Evolutionary conservation across 2,888 invertebrate species (phyloP), one percentile per base, ranked within the genome.

Genomic region (Zele albiditarsus): DNA sequence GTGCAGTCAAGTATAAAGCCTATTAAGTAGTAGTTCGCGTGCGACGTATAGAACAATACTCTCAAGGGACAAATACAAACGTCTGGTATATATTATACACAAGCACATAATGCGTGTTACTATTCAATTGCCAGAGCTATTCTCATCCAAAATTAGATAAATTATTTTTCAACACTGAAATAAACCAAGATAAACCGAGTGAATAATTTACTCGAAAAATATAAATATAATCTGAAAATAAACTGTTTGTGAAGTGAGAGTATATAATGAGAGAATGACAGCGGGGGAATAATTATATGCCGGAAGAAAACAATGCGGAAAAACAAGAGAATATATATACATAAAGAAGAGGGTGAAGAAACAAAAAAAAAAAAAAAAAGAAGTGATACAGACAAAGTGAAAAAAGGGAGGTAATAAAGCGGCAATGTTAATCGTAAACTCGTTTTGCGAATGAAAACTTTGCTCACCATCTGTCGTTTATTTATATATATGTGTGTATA

Each of bases 341-440:
- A 65, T 14, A 23, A 20, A 65, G 12, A 38, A 23, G 31, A 33
- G 28, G 23, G n/a, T n/a, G 33, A 10, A 20, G 20, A 3, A 66
- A 46, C n/a, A 27, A 23, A 20, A 33, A 3, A 66, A 46, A 27
- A 27, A 23, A 27, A 12, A 2, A 8, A 38, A 46, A 46, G 6
- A 68, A 68, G 70, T 66, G 71, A 74, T 46, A 53, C 42, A 67
- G 49, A 71, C 53, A 69, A 42, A 66, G 25, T 25, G 60, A 28
- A 69, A 71, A 49, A 23, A 66, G 60, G 42, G 79, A 57, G 76
- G 77, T 79, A 81, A 80, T 79, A 81, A 80, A 81, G 76, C 75
- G 78, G 74, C 76, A 79, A 80, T 80, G 77, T 81, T 81, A 81
- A 81, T 81, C 79, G 79, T 79, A 80, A 81, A 79, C 79, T 81